These are phyloP conservation scores for Druon quercuslanigerum DNA, from an alignment of 1,140 invertebrate genomes.

Conservation along the genomic window DNA sequence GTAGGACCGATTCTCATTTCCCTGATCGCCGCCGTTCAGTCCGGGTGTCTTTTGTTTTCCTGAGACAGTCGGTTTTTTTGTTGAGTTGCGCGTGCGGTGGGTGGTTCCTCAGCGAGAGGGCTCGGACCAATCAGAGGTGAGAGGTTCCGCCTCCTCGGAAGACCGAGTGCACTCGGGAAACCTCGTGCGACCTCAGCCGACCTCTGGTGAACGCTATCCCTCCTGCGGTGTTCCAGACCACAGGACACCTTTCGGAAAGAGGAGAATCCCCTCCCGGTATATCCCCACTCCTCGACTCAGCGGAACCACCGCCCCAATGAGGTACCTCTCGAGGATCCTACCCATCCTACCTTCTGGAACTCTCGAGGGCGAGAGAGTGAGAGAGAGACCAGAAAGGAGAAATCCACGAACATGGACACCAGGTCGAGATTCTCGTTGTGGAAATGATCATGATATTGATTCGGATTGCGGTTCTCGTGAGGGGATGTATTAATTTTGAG, in stretches of 20 bases:
- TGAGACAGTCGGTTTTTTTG: constrained; percentile 61
- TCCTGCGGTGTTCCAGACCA: constrained; percentile 42
- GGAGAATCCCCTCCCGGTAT: constrained; percentile 23
- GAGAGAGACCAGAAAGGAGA: constrained; percentile 33
- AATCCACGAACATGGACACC: constrained; percentile 30
- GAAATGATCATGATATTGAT: constrained; percentile 28
- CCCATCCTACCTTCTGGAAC: neutral
- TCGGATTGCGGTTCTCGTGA: constrained; percentile 11
- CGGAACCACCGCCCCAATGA: neutral
- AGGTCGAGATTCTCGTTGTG: neutral
- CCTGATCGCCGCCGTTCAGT: constrained; percentile 57
- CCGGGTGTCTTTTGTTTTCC: constrained; percentile 57
- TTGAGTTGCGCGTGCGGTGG: constrained; percentile 67
- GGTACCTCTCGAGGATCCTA: no score
- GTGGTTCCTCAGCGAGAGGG: constrained; percentile 60
- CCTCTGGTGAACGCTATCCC: constrained; percentile 52
- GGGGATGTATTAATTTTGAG: constrained; percentile 8
- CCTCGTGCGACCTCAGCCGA: constrained; percentile 38
- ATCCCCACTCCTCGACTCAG: constrained; percentile 34
- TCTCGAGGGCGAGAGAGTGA: constrained; percentile 8
- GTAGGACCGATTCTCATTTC: constrained; percentile 11
- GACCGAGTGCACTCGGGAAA: constrained; percentile 48
- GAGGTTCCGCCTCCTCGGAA: constrained; percentile 62
- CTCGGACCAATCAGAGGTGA: constrained; percentile 63
- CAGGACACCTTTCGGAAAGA: constrained; percentile 36